Evolutionary conservation across 2,113 vertebrate genomes (phyloP), one percentile per base, ranked within the genome.

Genomic region (Probosciger aterrimus): DNA sequence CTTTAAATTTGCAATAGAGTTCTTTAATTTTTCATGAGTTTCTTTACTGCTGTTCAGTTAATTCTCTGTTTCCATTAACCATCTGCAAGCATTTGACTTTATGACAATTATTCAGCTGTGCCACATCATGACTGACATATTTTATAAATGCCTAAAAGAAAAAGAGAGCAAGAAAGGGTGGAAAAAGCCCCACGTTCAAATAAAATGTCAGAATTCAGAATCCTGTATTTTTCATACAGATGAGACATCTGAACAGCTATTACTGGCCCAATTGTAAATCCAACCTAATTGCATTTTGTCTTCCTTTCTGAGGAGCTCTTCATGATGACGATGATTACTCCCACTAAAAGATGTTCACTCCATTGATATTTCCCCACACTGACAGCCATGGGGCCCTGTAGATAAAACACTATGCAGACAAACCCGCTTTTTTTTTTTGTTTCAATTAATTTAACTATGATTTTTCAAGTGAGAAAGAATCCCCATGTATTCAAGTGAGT

Each of bases 31-130:
- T 98, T 89, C 96, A 98, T 97, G 96, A 97, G 94, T 98, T 98
- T 98, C 97, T 97, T 97, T 98, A 98, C 97, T 97, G 97, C 97
- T 97, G 97, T 97, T 98, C 97, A 97, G 97, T 98, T 98, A 98
- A 97, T 98, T 98, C 97, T 98, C 96, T 98, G 91, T 98, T 98
- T 98, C 97, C 97, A 98, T 98, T 98, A 98, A 97, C 97, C 98
- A 98, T 97, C 98, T 98, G 97, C 97, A 98, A 98, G 96, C 93
- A 95, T 98, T 98, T 97, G 96, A 98, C 95, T 98, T 95, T 88
- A 52, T 95, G 94, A 97, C 97, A 98, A 98, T 98, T 98, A 98
- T 97, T 98, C 97, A 98, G 97, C 98, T 98, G 97, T 96, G 95
- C 94, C 94, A 97, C 95, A 98, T 97, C 94, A 97, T 97, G 97